Evolutionary conservation across 1,140 invertebrate genomes (phyloP).

Genomic region (Tetraneura akinire): DNA sequence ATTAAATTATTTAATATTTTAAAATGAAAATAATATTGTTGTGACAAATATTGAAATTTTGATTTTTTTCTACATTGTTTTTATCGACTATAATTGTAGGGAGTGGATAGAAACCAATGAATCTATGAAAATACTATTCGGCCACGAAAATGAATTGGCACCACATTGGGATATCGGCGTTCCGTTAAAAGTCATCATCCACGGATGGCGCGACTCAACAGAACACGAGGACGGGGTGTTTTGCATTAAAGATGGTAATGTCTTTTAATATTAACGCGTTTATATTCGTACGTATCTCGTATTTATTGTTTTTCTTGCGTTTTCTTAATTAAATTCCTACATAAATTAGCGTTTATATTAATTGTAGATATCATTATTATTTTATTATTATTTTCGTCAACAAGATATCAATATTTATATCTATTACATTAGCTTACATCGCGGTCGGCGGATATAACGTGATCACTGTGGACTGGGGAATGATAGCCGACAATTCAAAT

Average conservation of each 20-base stretch:
- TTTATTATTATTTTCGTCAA: too few relatives aligned
- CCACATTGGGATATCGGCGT: neutral
- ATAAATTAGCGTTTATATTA: too few relatives aligned
- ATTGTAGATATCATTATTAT: too few relatives aligned
- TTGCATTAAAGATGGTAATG: constrained; percentile 8
- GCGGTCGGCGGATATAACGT: constrained; percentile 64
- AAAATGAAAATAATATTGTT: too few relatives aligned
- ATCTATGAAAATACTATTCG: neutral
- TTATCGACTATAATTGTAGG: neutral
- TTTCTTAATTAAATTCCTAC: too few relatives aligned
- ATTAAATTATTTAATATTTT: too few relatives aligned
- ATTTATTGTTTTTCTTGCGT: too few relatives aligned
- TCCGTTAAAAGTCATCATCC: constrained; percentile 30
- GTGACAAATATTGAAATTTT: too few relatives aligned
- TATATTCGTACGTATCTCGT: too few relatives aligned
- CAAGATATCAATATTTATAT: too few relatives aligned
- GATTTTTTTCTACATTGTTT: too few relatives aligned
- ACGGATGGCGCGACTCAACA: constrained; percentile 33
- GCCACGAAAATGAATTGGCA: neutral
- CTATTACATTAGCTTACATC: constrained; percentile 62
- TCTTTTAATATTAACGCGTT: too few relatives aligned
- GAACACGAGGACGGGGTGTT: neutral
- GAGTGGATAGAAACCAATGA: neutral
- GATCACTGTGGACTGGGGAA: constrained; percentile 68
- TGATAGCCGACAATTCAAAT: constrained; percentile 59